These are phyloP conservation scores for Dinomys branickii DNA, from an alignment of 2,113 vertebrate genomes.

Conservation along the genomic window DNA sequence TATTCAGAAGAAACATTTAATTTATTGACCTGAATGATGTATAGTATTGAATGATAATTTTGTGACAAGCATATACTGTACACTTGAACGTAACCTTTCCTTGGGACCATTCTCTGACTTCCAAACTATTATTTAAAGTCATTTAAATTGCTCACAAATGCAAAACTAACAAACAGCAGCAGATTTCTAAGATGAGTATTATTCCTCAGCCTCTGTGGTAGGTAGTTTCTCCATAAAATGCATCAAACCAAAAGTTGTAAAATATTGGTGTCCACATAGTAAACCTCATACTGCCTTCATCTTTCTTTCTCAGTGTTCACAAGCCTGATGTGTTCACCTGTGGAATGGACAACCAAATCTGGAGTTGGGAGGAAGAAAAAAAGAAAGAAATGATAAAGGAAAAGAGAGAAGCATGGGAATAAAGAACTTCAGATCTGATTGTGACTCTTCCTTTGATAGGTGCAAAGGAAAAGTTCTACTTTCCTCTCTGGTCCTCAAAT, in stretches of 20 bases:
- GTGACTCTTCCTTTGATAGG: neutral
- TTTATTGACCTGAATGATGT: neutral
- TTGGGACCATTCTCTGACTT: neutral
- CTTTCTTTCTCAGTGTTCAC: neutral
- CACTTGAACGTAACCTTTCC: neutral
- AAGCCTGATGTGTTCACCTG: neutral
- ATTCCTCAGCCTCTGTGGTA: neutral
- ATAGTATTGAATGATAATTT: neutral
- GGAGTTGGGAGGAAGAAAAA: neutral
- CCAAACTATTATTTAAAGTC: neutral
- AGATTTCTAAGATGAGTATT: neutral
- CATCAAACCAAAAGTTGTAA: neutral
- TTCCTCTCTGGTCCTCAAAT: neutral
- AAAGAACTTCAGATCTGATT: neutral
- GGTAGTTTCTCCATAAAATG: neutral
- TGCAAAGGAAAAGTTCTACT: neutral
- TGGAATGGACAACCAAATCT: neutral
- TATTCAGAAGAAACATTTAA: neutral
- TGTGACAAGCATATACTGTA: neutral
- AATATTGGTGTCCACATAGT: neutral
- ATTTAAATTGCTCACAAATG: neutral
- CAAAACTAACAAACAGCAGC: neutral
- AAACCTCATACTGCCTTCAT: neutral
- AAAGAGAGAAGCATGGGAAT: neutral
- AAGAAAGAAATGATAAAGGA: neutral